Evolutionary conservation across 2,113 vertebrate species (phyloP).

Genomic region (Progne subis): DNA sequence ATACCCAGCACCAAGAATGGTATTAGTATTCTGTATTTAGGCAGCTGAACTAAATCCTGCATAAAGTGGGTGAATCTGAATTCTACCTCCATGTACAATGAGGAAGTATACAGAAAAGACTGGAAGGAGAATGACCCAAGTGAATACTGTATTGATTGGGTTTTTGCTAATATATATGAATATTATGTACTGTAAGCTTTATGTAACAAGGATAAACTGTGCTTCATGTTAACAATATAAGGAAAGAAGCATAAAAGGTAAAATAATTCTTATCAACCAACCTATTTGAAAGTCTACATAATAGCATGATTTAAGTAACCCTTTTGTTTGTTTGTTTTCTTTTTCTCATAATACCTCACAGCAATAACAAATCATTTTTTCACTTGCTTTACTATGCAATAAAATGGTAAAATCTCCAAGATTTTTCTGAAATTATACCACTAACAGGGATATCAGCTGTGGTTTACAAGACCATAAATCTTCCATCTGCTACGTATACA

Average conservation of each 20-base stretch:
- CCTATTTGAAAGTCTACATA: not conserved
- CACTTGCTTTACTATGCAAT: not conserved
- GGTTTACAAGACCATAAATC: not conserved
- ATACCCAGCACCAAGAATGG: fast-evolving
- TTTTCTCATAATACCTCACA: not conserved
- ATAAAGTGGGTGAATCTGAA: not conserved
- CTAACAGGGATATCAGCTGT: not conserved
- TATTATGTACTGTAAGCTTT: not conserved
- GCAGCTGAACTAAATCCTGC: not conserved
- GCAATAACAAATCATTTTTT: not conserved
- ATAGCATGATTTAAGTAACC: not conserved
- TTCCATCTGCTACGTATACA: not conserved
- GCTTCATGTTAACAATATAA: not conserved
- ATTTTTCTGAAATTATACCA: not conserved
- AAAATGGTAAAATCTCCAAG: not conserved
- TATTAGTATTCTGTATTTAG: not conserved
- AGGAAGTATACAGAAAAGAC: not conserved
- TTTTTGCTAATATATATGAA: not conserved
- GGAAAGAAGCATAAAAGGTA: not conserved
- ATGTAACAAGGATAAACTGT: not conserved
- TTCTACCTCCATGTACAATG: not conserved
- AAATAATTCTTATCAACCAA: not conserved
- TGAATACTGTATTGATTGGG: not conserved
- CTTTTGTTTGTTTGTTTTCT: not conserved
- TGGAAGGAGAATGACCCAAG: not conserved